Base-by-base conservation (phyloP, 2,113 vertebrate genomes). In the Chaetorhynchus papuensis region DNA sequence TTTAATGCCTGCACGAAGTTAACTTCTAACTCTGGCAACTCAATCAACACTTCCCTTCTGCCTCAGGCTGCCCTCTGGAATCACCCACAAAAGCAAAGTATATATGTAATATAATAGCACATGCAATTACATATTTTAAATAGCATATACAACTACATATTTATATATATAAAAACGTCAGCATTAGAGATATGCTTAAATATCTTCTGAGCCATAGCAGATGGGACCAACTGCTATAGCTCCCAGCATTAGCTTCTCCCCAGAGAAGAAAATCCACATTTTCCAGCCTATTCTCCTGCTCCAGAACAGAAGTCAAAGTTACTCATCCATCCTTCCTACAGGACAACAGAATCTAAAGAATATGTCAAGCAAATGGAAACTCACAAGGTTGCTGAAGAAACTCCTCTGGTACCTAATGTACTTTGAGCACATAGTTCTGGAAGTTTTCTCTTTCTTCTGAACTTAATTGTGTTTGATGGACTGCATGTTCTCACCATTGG, bases 171-270 rank as follows among this genome's bases (percentile, higher is more conserved):
- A 35, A 7, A 30, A 27, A 28, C 13, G n/a, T 28, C 8, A 54
- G 1, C 17, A 50, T 21, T 3, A 39, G 27, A 28, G 27, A n/a
- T 33, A 70, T 0, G n/a, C 2, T 37, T 37, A 26, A 49, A 7
- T 30, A 28, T 47, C 15, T 50, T 53, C 17, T 22, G 66, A 65
- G 59, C 7, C 2, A 0, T 2, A 44, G 37, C 45, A 52, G n/a
- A 39, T 0, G 3, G 5, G 41, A 28, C 26, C 12, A 3, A 11
- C 47, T 66, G 42, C 59, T 50, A 50, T 4, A 90, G 76, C 8
- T 81, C 28, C 45, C 52, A 82, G 10, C 17, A 70, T 7, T 17
- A 93, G 27, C 31, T 52, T 71, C n/a, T 49, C 31, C 24, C 59
- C 31, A 41, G 18, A 57, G 42, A 85, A 15, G 21, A 60, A 70